Evolutionary conservation across 2,113 vertebrate species (phyloP).

Genomic region (Myotis lucifugus): DNA sequence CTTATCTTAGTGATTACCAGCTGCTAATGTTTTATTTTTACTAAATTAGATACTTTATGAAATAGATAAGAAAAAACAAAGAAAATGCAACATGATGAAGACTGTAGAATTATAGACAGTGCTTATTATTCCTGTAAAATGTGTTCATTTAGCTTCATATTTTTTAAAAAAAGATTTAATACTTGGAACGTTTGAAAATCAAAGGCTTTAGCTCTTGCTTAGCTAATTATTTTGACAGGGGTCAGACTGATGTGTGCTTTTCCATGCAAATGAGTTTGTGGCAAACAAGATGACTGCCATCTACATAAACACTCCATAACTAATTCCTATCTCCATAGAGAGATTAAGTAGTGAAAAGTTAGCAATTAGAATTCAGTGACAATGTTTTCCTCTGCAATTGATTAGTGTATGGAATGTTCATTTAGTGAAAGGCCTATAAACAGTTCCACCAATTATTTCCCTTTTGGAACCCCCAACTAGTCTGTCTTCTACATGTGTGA

Average conservation of each 20-base stretch:
- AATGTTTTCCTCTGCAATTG: slow-evolving; percentile 51
- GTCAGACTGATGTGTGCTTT: slow-evolving; percentile 45
- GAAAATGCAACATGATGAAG: slow-evolving; percentile 17
- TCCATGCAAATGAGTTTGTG: slow-evolving; percentile 35
- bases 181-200: not conserved
- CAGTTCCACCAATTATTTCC: not conserved
- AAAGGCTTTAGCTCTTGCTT: slow-evolving; percentile 49
- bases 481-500: not conserved
- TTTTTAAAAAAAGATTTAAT: not conserved
- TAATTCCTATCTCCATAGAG: slow-evolving; percentile 43
- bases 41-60: slow-evolving; percentile 35
- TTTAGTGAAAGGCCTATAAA: not conserved
- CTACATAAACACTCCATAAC: slow-evolving; percentile 22
- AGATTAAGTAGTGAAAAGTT: slow-evolving; percentile 44
- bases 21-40: slow-evolving; percentile 42
- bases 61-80: slow-evolving; percentile 1
- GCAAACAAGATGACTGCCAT: not conserved
- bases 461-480: not conserved
- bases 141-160: slow-evolving; percentile 8
- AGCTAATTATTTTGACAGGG: slow-evolving; percentile 71
- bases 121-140: slow-evolving; percentile 39
- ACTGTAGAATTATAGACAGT: not conserved
- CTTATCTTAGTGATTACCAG: slow-evolving; percentile 43
- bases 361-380: slow-evolving; percentile 48
- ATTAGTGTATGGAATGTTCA: slow-evolving; percentile 36